Evolutionary conservation across 2,797 vertebrate species (phyloP).

Genomic region (Spheniscus humboldti): DNA sequence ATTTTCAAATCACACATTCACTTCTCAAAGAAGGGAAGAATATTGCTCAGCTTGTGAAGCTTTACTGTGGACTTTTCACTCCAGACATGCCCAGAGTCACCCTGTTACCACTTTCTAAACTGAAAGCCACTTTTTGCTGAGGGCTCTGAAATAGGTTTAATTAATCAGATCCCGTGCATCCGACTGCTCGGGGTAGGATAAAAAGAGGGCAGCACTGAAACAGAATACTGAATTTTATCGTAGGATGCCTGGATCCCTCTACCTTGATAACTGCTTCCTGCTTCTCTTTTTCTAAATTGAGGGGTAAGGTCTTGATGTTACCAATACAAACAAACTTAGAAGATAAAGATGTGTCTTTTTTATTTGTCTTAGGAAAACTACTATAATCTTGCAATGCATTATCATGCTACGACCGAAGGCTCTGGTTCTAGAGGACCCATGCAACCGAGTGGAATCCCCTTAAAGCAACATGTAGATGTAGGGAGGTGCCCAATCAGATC

Average conservation of each 20-base stretch:
- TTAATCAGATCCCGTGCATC: background rate
- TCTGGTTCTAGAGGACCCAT: background rate
- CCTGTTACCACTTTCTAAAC: background rate
- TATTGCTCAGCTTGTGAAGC: background rate
- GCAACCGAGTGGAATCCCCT: background rate
- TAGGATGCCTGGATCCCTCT: background rate
- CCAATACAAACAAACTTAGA: background rate
- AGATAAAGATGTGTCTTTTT: background rate
- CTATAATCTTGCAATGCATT: background rate
- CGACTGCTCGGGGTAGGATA: background rate
- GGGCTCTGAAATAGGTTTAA: background rate
- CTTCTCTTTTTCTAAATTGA: background rate
- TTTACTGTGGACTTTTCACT: background rate
- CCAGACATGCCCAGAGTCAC: background rate
- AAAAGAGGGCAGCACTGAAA: background rate
- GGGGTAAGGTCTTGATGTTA: background rate
- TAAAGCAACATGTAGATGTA: background rate
- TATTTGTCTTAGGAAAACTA: background rate
- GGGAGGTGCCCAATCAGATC: background rate
- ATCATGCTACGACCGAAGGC: background rate
- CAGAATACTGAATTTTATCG: background rate
- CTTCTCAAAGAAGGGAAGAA: background rate
- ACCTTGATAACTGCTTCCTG: background rate
- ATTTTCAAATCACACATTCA: background rate
- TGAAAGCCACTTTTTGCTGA: background rate